Conservation (phyloP, 1,140 invertebrate species). For the Charaxes varanes region DNA sequence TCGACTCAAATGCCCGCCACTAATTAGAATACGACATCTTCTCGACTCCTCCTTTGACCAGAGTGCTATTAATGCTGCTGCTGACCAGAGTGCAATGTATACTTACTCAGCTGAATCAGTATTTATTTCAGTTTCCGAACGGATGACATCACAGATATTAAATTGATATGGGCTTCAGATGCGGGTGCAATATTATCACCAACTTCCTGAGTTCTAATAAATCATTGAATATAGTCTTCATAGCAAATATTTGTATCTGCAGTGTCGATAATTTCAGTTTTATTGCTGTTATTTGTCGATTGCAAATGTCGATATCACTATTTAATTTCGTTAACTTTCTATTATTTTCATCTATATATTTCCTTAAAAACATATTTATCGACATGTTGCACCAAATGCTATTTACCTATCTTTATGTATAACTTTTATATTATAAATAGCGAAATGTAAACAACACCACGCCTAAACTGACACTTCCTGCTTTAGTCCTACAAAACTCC, state of each 20-base stretch:
- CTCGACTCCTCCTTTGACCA: no score
- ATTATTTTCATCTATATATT: constrained; percentile 28
- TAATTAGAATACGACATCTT: no score
- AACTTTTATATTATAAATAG: neutral
- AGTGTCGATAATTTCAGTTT: constrained; percentile 36
- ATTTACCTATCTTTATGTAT: neutral
- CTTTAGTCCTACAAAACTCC: no score
- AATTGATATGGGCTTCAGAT: constrained; percentile 22
- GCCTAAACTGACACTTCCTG: no score
- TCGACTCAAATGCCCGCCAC: no score
- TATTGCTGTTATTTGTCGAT: constrained; percentile 25
- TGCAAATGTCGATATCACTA: constrained; percentile 28
- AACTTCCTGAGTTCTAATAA: constrained; percentile 45
- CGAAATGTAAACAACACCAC: no score
- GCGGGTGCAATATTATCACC: constrained; percentile 31
- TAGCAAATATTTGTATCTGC: constrained; percentile 33
- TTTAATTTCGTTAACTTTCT: constrained; percentile 32
- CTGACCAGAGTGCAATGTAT: no score
- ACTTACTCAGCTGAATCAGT: no score
- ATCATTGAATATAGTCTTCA: constrained; percentile 37
- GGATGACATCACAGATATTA: no score
- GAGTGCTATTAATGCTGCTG: no score
- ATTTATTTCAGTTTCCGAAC: no score
- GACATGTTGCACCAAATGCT: constrained; percentile 6
- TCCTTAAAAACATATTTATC: constrained; percentile 21